Percentiles rank a stretch among this genome's conserved stretches.
Evolutionary conservation across 1,140 invertebrate genomes (phyloP).

Genomic region (Tetramorium simillimum): DNA sequence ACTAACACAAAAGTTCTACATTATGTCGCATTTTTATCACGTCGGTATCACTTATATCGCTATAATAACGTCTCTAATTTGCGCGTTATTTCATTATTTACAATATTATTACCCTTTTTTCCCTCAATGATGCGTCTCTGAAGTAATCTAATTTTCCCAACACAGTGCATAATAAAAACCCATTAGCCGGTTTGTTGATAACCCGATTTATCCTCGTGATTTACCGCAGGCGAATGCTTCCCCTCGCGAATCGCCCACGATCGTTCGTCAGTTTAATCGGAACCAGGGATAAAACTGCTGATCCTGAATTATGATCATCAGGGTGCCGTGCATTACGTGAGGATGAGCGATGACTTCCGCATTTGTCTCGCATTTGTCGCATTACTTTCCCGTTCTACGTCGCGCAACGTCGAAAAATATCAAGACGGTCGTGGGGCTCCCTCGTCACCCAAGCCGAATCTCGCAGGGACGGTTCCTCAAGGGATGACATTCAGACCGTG

Average conservation of each 20-base stretch:
- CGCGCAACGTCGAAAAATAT: constrained; percentile 66
- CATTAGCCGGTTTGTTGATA: constrained; percentile 43
- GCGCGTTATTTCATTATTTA: constrained; percentile 32
- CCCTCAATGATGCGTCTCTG: constrained; percentile 1
- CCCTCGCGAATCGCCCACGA: constrained; percentile 43
- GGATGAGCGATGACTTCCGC: constrained; percentile 67
- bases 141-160: constrained; percentile 33
- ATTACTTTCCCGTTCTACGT: neutral
- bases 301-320: constrained; percentile 59
- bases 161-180: constrained; percentile 45
- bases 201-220: constrained; percentile 32
- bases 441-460: constrained; percentile 33
- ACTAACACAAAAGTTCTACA: neutral
- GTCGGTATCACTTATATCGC: neutral
- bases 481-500: constrained; percentile 74
- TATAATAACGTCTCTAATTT: neutral
- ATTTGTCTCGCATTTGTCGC: constrained; percentile 61
- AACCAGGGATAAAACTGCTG: constrained; percentile 55
- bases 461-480: constrained; percentile 68
- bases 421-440: constrained; percentile 12
- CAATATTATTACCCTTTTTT: constrained; percentile 16
- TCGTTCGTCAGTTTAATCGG: constrained; percentile 59
- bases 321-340: constrained; percentile 34
- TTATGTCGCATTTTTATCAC: neutral
- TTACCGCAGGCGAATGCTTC: constrained; percentile 21